A percentile compares a stretch with the other conserved stretches of the same genome.
Conservation (phyloP, 2,888 invertebrate species). For the Eilema depressum region DNA sequence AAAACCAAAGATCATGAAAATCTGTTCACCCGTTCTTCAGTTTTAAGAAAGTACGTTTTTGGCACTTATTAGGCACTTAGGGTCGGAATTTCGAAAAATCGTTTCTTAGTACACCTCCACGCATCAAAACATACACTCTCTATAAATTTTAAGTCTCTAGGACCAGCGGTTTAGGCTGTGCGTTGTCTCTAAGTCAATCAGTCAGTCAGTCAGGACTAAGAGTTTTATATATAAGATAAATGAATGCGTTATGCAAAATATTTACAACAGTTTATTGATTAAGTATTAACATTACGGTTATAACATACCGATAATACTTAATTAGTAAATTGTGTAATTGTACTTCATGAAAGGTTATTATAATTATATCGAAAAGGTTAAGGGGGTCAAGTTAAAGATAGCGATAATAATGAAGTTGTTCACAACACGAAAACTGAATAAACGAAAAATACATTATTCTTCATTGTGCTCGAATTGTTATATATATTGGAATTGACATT, state of each 20-base stretch:
- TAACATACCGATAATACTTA: neutral
- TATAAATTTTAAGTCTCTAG: too few relatives aligned
- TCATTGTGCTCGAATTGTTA: neutral
- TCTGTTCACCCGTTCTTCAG: too few relatives aligned
- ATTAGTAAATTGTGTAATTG: conserved; percentile 1
- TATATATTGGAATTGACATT: neutral
- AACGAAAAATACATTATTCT: neutral
- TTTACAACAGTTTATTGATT: conserved; percentile 2
- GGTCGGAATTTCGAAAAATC: too few relatives aligned
- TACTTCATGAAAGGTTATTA: neutral
- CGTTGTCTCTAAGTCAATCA: too few relatives aligned
- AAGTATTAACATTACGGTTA: neutral
- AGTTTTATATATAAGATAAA: too few relatives aligned
- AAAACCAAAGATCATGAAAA: too few relatives aligned
- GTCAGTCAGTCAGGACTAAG: too few relatives aligned
- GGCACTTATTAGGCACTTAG: too few relatives aligned
- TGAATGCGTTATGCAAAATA: neutral
- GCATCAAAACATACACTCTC: too few relatives aligned
- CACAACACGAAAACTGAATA: neutral
- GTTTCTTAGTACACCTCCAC: too few relatives aligned
- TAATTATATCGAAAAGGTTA: neutral
- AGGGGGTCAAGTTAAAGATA: neutral
- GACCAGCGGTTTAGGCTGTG: too few relatives aligned
- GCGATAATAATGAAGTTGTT: neutral
- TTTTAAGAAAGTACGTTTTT: too few relatives aligned